Conservation (phyloP, 2,888 invertebrate species). For the Campoplex nolae region DNA sequence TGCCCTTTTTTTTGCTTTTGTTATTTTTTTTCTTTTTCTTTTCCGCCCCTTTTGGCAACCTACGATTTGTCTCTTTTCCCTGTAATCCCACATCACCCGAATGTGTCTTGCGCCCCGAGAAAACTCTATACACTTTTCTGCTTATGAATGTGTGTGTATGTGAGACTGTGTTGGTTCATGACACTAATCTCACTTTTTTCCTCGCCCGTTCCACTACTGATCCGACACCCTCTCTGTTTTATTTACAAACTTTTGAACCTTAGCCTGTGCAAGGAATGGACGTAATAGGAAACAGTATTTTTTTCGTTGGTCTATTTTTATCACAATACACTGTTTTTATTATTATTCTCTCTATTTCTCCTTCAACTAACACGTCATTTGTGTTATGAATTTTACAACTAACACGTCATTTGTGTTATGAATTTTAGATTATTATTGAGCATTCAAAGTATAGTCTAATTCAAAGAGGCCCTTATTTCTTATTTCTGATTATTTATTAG, state of each 20-base stretch:
- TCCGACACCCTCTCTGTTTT: constrained; percentile 38
- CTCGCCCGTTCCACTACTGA: background rate
- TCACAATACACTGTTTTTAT: background rate
- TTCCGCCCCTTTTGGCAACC: constrained; percentile 45
- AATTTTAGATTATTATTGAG: constrained; percentile 6
- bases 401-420: too few species aligned
- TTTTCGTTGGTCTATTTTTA: constrained; percentile 49
- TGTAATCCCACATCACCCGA: constrained; percentile 48
- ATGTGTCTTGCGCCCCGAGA: constrained; percentile 4
- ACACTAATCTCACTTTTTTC: constrained; percentile 7
- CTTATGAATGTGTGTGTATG: background rate
- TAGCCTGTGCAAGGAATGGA: constrained; percentile 1
- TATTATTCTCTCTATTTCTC: background rate
- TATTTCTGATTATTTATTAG: too few species aligned
- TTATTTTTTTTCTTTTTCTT: constrained; percentile 34
- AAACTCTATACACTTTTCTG: background rate
- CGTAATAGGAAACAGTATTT: background rate
- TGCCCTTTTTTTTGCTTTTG: constrained; percentile 33
- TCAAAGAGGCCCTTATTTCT: too few species aligned
- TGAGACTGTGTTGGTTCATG: constrained; percentile 9
- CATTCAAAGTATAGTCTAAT: background rate
- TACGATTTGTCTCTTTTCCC: constrained; percentile 64
- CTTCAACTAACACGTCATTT: constrained; percentile 5
- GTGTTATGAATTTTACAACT: background rate
- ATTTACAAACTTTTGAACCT: constrained; percentile 49